These are phyloP conservation scores for Sebastes oblongus DNA, from an alignment of 2,797 vertebrate species.

Conservation along the genomic window DNA sequence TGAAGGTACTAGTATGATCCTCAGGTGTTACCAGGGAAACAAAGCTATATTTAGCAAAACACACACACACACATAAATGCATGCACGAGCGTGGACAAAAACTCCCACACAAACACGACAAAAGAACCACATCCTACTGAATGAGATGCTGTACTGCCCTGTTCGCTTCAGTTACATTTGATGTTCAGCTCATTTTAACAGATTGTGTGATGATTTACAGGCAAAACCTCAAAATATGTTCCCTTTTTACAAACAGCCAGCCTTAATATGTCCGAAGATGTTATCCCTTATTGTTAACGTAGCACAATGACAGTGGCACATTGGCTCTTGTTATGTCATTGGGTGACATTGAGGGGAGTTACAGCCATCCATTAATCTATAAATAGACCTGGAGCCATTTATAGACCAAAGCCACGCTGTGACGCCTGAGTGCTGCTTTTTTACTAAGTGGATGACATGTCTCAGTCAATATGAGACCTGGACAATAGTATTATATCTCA, in stretches of 20 bases:
- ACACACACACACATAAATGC: slow-evolving; percentile 13
- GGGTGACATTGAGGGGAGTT: slow-evolving; percentile 59
- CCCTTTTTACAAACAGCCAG: not conserved
- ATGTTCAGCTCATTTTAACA: not conserved
- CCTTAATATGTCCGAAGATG: not conserved
- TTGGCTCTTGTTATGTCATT: slow-evolving; percentile 51
- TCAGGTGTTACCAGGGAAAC: slow-evolving; percentile 75
- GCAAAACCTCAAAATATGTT: not conserved
- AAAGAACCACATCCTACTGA: slow-evolving; percentile 19
- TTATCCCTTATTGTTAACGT: not conserved
- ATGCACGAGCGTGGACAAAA: slow-evolving; percentile 34
- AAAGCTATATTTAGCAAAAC: slow-evolving; percentile 68
- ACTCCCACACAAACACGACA: slow-evolving; percentile 41
- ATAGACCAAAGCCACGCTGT: slow-evolving; percentile 57
- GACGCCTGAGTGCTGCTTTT: slow-evolving; percentile 15
- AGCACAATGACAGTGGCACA: slow-evolving; percentile 1
- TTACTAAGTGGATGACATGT: slow-evolving; percentile 25
- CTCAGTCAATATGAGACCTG: slow-evolving; percentile 28
- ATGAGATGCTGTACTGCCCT: not conserved
- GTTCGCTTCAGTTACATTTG: not conserved
- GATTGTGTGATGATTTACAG: not conserved
- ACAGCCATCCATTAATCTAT: slow-evolving; percentile 60
- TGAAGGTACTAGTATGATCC: slow-evolving; percentile 52
- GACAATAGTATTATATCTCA: slow-evolving; percentile 18
- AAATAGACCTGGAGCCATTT: slow-evolving; percentile 71